These are phyloP conservation scores for Drosophila subpulchrella DNA, from an alignment of 1,140 invertebrate species.

Conservation along the genomic window DNA sequence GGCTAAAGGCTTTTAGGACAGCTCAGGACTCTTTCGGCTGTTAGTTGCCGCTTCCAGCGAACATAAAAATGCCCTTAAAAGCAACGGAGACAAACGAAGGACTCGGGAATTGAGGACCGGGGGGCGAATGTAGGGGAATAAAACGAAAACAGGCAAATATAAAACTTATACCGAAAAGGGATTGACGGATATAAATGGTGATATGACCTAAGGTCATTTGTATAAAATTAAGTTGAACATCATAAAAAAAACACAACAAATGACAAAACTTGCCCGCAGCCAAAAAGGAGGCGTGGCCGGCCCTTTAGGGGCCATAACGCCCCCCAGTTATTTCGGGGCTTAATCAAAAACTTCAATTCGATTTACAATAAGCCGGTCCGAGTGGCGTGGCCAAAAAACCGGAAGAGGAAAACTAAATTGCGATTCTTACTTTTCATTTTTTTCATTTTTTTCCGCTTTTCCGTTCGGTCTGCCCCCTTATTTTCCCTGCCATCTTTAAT, in stretches of 20 bases:
- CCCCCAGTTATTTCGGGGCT: constrained; percentile 54
- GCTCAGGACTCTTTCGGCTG: constrained; percentile 57
- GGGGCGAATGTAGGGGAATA: constrained; percentile 13
- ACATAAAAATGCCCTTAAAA: constrained; percentile 82
- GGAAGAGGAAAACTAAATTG: constrained; percentile 61
- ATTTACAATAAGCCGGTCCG: constrained; percentile 70
- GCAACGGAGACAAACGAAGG: constrained; percentile 50
- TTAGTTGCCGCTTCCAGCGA: constrained; percentile 78
- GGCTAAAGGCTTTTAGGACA: constrained; percentile 80
- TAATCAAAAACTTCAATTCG: constrained; percentile 81
- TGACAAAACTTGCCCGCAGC: constrained; percentile 34
- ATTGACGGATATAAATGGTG: constrained; percentile 83
- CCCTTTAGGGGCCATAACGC: constrained; percentile 20
- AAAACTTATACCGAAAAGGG: constrained; percentile 81
- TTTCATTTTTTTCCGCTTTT: constrained; percentile 33
- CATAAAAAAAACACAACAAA: constrained; percentile 65
- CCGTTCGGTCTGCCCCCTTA: constrained; percentile 31
- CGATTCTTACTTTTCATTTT: constrained; percentile 37
- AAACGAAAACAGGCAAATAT: constrained; percentile 74
- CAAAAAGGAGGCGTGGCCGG: constrained; percentile 32
- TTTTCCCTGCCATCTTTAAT: constrained; percentile 73
- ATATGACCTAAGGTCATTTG: constrained; percentile 82
- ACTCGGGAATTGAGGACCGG: constrained; percentile 21
- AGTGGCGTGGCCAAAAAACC: constrained; percentile 8
- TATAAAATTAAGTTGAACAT: constrained; percentile 83